These are phyloP conservation scores for Cynodonichthys magdalenae DNA, from an alignment of 2,797 vertebrate genomes.

Conservation along the genomic window DNA sequence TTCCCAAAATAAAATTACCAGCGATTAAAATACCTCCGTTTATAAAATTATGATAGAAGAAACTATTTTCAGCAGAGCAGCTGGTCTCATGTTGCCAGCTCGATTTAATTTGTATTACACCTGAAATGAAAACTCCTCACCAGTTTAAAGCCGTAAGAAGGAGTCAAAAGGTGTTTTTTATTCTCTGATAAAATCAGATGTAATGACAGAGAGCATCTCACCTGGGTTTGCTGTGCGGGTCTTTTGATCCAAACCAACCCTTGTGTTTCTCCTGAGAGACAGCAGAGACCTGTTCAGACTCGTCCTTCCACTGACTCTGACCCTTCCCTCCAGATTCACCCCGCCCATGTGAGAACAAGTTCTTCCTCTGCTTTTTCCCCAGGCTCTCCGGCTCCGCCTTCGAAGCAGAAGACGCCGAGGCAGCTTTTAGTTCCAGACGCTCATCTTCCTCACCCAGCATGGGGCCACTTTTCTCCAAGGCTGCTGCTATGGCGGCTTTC, in stretches of 20 bases:
- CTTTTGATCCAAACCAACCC: conserved; percentile 90
- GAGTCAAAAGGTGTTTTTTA: neutral
- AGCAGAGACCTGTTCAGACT: conserved; percentile 35
- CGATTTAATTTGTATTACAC: neutral
- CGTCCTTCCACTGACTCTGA: conserved; percentile 50
- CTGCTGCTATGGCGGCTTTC: conserved; percentile 79
- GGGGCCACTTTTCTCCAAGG: conserved; percentile 78
- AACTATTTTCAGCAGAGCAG: neutral
- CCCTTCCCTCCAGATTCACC: conserved; percentile 71
- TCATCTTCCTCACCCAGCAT: conserved; percentile 65
- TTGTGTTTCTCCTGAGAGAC: conserved; percentile 81
- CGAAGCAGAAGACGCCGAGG: conserved; percentile 29
- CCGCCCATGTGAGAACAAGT: conserved; percentile 82
- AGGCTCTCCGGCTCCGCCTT: conserved; percentile 42
- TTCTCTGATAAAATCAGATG: neutral
- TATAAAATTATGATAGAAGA: neutral
- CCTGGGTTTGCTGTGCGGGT: conserved; percentile 91
- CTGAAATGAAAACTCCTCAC: neutral
- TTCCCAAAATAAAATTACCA: no score
- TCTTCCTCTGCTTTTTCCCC: conserved; percentile 76
- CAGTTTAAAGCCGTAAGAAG: conserved; percentile 5
- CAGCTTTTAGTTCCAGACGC: conserved; percentile 51
- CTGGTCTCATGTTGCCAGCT: neutral
- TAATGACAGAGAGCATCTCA: conserved; percentile 69
- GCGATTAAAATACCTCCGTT: neutral